These are phyloP conservation scores for Herpetotheres cachinnans DNA, from an alignment of 2,113 vertebrate genomes.

Conservation along the genomic window DNA sequence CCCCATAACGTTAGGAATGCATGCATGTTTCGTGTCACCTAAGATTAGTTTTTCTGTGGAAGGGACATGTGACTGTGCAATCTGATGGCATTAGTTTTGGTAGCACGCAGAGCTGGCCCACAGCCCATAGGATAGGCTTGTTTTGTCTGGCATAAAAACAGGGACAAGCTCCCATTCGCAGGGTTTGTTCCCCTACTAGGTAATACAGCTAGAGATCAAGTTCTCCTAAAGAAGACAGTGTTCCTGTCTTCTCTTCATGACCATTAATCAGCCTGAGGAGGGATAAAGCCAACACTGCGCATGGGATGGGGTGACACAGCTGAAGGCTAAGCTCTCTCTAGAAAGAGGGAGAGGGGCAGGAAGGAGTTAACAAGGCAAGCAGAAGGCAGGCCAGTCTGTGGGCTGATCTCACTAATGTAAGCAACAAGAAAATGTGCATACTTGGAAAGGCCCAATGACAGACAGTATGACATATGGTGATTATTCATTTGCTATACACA, in stretches of 20 bases:
- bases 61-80: not conserved
- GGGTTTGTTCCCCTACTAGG: not conserved
- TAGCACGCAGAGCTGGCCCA: not conserved
- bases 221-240: not conserved
- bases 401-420: constrained; percentile 20
- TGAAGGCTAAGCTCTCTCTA: not conserved
- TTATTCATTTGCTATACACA: not conserved
- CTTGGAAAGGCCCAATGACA: constrained; percentile 25
- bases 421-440: constrained; percentile 26
- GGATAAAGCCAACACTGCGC: not conserved
- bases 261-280: not conserved
- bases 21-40: not conserved
- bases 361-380: constrained; percentile 22
- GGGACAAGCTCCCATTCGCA: not conserved
- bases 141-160: not conserved
- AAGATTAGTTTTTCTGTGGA: not conserved
- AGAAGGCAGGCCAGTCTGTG: constrained; percentile 2
- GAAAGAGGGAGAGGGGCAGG: not conserved
- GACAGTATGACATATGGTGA: constrained; percentile 25
- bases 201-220: not conserved
- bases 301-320: not conserved
- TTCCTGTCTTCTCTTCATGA: not conserved
- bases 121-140: not conserved
- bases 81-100: not conserved
- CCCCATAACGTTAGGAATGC: not conserved